phyloP scores from a whole-genome alignment of 2,888 invertebrate genomes.

The Caenorhabditis sp. region DNA sequence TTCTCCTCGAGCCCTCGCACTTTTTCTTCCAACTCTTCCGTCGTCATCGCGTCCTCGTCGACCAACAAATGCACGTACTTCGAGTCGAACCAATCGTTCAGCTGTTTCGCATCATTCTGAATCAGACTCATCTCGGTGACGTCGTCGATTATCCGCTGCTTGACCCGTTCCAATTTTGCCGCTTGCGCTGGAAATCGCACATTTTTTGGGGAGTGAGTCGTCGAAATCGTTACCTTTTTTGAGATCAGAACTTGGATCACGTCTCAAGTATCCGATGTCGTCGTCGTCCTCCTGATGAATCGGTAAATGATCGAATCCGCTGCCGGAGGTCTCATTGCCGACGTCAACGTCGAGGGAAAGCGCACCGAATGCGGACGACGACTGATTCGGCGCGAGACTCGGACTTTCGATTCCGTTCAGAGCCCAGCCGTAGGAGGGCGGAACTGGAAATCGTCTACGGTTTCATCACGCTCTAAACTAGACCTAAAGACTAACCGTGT shows the following conservation, averaged over 20 bases:
- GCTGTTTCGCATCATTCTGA: constrained; percentile 18
- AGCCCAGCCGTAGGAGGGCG: constrained; percentile 50
- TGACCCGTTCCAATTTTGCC: constrained; percentile 11
- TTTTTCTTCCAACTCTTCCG: constrained; percentile 22
- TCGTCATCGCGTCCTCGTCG: constrained; percentile 17
- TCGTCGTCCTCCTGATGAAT: constrained; percentile 9
- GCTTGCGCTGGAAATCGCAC: constrained; percentile 30
- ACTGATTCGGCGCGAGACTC: neutral
- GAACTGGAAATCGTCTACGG: constrained; percentile 46
- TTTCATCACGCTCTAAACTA: too few relatives aligned
- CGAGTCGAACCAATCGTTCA: constrained; percentile 11
- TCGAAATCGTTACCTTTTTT: constrained; percentile 5
- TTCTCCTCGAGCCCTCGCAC: constrained; percentile 23
- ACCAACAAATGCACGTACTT: constrained; percentile 20
- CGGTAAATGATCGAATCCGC: constrained; percentile 39
- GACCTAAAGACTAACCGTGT: too few relatives aligned
- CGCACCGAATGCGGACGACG: constrained; percentile 2
- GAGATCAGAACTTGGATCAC: constrained; percentile 1
- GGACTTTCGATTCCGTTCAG: constrained; percentile 12
- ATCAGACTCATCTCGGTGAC: constrained; percentile 9
- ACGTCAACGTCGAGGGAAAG: constrained; percentile 30
- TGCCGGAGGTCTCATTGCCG: constrained; percentile 38
- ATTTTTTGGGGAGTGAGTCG: neutral
- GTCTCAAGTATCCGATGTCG: constrained; percentile 25
- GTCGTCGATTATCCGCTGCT: constrained; percentile 24